Conservation (phyloP, 2,797 vertebrate species). For the Chiloscyllium punctatum region DNA sequence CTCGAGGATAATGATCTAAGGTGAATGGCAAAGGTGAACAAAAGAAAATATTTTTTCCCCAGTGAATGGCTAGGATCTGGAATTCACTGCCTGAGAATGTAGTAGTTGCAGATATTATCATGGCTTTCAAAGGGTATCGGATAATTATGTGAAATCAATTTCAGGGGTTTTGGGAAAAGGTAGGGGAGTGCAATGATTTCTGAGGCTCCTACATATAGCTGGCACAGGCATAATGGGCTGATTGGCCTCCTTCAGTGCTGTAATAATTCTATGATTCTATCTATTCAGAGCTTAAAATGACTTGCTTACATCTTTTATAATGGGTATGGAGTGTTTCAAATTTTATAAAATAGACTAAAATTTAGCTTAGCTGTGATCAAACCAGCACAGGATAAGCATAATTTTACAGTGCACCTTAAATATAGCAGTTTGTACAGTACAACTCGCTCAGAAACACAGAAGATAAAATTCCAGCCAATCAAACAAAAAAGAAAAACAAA, state of each 20-base stretch:
- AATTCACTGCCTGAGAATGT: neutral
- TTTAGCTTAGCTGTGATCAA: conserved; percentile 54
- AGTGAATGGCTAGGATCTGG: neutral
- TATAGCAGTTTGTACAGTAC: conserved; percentile 47
- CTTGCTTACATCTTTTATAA: neutral
- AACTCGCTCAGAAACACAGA: conserved; percentile 47
- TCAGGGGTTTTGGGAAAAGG: too few species aligned
- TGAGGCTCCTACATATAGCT: neutral
- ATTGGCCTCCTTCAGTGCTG: neutral
- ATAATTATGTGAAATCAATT: neutral
- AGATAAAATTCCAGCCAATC: conserved; percentile 44
- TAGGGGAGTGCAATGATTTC: neutral
- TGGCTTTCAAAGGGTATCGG: neutral
- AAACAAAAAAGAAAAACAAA: conserved; percentile 57
- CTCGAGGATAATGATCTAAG: neutral
- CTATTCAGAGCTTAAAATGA: conserved; percentile 14
- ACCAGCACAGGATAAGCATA: conserved; percentile 50
- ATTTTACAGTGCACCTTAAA: conserved; percentile 41
- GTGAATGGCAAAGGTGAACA: neutral
- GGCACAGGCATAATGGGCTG: neutral
- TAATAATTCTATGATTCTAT: neutral
- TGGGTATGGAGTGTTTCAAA: conserved; percentile 35
- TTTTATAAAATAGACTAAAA: conserved; percentile 43
- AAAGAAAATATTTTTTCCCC: neutral
- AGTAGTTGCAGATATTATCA: neutral